Base-by-base conservation (phyloP, 53 echinoderm and acorn worm species). In the Crossaster papposus region DNA sequence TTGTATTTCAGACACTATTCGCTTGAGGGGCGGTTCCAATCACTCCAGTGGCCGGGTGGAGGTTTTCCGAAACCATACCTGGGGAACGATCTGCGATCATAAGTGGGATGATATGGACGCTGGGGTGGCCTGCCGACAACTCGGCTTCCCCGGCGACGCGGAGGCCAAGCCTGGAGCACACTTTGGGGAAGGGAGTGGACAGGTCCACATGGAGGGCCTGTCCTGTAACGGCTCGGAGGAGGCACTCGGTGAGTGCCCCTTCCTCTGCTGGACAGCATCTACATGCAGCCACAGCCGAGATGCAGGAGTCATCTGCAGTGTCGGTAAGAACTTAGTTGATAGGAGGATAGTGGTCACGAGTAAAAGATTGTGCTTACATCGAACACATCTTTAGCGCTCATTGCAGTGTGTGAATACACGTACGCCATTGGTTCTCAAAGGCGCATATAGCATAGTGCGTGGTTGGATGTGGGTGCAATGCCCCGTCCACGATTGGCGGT, bases 101-200 rank as follows among this genome's bases (percentile, higher is more conserved):
- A 50, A 76, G 30, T 87, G 87, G 87, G 87, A 77, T 77, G n/a
- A 36, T 24, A 77, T 34, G n/a, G 87, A 87, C 63, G 87, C 76
- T n/a, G 77, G 15, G 63, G 87, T 87, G n/a, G 87, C 17, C 12
- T 87, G 87, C 77, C 76, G 58, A 1, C 87, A 87, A 34, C 87
- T 87, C 14, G 87, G 87, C 7, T 87, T 76, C 63, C 3, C 58
- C n/a, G 87, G 77, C 22, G 76, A 36, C 22, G n/a, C 35, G 63
- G 37, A 77, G 64, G 87, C 77, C 36, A 75, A 62, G 64, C 38
- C 87, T 14, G 77, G 77, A n/a, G 76, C 80, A 26, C 32, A 80
- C 33, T 80, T 55, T 20, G 80, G 80, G 14, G 20, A 50, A n/a
- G 78, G 80, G 0, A 18, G 50, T 31, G 80, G 54, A 12, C 54